Evolutionary conservation across 2,113 vertebrate species (phyloP), one percentile per base, ranked within the genome.

Genomic region (Cranoglanis bouderius): DNA sequence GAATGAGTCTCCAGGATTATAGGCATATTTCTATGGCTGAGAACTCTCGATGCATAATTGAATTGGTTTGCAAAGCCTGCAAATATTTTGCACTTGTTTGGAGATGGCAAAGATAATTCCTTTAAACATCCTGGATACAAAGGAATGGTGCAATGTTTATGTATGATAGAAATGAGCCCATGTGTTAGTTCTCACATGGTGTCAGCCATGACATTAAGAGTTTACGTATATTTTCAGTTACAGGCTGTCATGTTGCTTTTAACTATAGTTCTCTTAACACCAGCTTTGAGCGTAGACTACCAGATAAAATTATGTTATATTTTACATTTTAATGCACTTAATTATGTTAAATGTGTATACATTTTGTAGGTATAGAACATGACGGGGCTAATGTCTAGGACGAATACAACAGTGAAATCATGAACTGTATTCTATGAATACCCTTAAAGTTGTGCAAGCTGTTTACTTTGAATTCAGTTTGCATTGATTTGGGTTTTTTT

Each of bases 371-470:
- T 90, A 81, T 78, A 86, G 80, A 82, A 77, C 74, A 80, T 65
- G 72, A 59, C 86, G 46, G 84, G 78, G 2, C 85, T 77, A 88
- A 88, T 72, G 91, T 89, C 87, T 92, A 92, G 88, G 92, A 92
- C 87, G 93, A 91, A 93, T 90, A 89, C 84, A 85, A 89, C 70
- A 82, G 85, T 87, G 51, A 88, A 85, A 93, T 92, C 91, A 91
- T 92, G 92, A 90, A 91, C 43, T 89, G 96, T 96, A 96, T 96
- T 96, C 96, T 95, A 92, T 96, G 96, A 96, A 96, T 96, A 96
- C 95, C 94, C 91, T 93, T 92, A 91, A 93, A 94, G 94, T 91
- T 90, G 93, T 92, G 89, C 92, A 51, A 92, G 93, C 91, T 94
- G 93, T 94, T 94, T 92, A 92, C 92, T 91, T 93, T 93, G 95